A percentile compares a stretch with the other conserved stretches of the same genome.
Evolutionary conservation across 2,113 vertebrate genomes (phyloP).

Genomic region (Neogobius melanostomus): DNA sequence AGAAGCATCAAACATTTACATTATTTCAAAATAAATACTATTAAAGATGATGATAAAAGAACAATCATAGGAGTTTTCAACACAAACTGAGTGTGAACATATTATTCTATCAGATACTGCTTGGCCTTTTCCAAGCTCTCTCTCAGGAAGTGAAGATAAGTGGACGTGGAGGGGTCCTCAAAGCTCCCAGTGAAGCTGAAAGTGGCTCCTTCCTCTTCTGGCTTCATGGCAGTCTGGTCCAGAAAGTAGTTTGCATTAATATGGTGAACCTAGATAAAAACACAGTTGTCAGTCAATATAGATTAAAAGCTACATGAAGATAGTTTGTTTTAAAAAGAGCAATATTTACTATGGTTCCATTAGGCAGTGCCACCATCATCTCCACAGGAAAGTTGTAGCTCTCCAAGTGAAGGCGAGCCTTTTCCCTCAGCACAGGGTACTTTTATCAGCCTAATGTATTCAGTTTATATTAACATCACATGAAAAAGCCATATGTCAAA

Average conservation of each 20-base stretch:
- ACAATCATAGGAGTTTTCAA: too few species aligned
- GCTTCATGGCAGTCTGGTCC: slow-evolving; percentile 94
- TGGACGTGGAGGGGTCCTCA: slow-evolving; percentile 92
- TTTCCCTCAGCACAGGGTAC: slow-evolving; percentile 77
- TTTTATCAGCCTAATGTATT: slow-evolving; percentile 72
- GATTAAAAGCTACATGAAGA: not conserved
- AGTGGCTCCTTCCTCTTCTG: slow-evolving; percentile 81
- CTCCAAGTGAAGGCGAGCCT: slow-evolving; percentile 90
- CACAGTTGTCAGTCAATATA: not conserved
- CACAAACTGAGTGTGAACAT: too few species aligned
- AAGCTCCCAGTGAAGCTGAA: slow-evolving; percentile 87
- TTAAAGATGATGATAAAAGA: slow-evolving; percentile 35
- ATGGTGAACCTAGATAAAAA: slow-evolving; percentile 84
- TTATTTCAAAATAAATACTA: slow-evolving; percentile 47
- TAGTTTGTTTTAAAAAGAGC: not conserved
- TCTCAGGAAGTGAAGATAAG: slow-evolving; percentile 91
- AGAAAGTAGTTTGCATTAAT: slow-evolving; percentile 97
- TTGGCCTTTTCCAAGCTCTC: slow-evolving; percentile 89
- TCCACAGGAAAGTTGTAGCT: slow-evolving; percentile 97
- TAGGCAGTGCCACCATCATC: slow-evolving; percentile 95
- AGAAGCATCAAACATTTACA: slow-evolving; percentile 12
- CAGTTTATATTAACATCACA: not conserved
- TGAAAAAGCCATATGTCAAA: too few species aligned
- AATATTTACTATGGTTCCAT: slow-evolving; percentile 87
- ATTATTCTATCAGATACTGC: slow-evolving; percentile 78